Evolutionary conservation across 2,797 vertebrate genomes (phyloP), one percentile per base, ranked within the genome.

Genomic region (Gastrophryne carolinensis): DNA sequence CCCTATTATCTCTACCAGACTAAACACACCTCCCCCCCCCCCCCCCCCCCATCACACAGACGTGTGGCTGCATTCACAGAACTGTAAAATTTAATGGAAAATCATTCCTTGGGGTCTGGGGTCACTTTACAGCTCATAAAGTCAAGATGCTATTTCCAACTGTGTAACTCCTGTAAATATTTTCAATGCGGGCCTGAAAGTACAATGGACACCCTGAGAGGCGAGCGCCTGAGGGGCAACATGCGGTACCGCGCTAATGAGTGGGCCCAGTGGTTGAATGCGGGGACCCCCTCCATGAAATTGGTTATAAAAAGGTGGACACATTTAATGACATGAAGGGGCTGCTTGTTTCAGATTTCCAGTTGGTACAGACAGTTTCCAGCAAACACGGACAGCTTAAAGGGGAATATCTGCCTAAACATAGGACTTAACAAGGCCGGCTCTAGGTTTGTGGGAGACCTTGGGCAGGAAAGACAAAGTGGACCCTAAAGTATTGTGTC

Each of bases 241-340:
- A 67, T 24, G 34, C 73, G 53, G 69, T 75, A 75, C 68, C 68
- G 53, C 49, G 5, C 47, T 75, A 53, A 75, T 39, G 44, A 75
- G 60, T 2, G 11, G 13, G 21, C 61, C 23, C 12, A 19, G 24
- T n/a, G 57, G 13, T 41, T 13, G 44, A 52, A 26, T 75, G 29
- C 39, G 52, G 13, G 44, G 41, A 39, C 53, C 15, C 63, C 13
- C 29, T 15, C 15, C 29, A 32, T 29, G n/a, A 68, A 39, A 56
- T 41, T 26, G 30, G n/a, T 69, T 52, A 69, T 69, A 75, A 75
- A 68, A 62, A 49, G 17, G 32, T 30, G 39, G n/a, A 26, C 37
- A 56, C 23, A 15, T 68, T 68, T 68, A 68, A 69, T 61, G 29
- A 69, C 44, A 50, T 23, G 6, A 30, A 15, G 61, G 17, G 23